A percentile compares a stretch with the other conserved stretches of the same genome.
Conservation (phyloP, 2,888 invertebrate genomes). For the Halictus quadricinctus region DNA sequence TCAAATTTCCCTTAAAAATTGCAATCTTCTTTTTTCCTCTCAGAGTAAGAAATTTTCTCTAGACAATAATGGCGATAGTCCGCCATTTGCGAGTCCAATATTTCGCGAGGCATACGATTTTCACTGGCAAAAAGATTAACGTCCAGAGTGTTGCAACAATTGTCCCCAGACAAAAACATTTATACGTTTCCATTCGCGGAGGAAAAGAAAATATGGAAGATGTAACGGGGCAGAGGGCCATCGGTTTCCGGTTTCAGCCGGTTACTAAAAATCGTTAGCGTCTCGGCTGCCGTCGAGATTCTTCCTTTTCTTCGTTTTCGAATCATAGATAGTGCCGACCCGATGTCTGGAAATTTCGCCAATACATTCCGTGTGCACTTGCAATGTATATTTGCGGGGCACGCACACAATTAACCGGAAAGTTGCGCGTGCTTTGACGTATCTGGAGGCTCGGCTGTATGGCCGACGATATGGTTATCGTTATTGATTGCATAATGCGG, state of each 20-base stretch:
- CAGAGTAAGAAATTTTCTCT: too few relatives aligned
- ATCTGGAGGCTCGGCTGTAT: conserved; percentile 66
- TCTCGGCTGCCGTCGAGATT: not conserved
- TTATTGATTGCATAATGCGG: conserved; percentile 62
- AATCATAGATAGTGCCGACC: conserved; percentile 14
- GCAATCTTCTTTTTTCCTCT: too few relatives aligned
- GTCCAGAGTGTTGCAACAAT: not conserved
- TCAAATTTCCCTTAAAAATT: too few relatives aligned
- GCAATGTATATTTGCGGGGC: not conserved
- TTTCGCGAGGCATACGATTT: not conserved
- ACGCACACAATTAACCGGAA: not conserved
- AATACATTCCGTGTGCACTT: not conserved
- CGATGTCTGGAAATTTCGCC: not conserved
- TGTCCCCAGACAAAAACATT: not conserved
- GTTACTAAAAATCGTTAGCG: conserved; percentile 14
- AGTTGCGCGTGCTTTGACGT: conserved; percentile 57
- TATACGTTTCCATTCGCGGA: not conserved
- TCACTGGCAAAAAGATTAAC: not conserved
- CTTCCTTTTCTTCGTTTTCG: not conserved
- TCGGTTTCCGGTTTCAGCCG: conserved; percentile 8
- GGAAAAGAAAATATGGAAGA: not conserved
- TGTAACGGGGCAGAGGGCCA: not conserved
- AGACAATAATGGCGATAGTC: not conserved
- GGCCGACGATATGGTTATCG: conserved; percentile 62
- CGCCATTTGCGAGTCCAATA: not conserved